Evolutionary conservation across 2,113 vertebrate species (phyloP), one percentile per base, ranked within the genome.

Genomic region (Thalassoma bifasciatum): DNA sequence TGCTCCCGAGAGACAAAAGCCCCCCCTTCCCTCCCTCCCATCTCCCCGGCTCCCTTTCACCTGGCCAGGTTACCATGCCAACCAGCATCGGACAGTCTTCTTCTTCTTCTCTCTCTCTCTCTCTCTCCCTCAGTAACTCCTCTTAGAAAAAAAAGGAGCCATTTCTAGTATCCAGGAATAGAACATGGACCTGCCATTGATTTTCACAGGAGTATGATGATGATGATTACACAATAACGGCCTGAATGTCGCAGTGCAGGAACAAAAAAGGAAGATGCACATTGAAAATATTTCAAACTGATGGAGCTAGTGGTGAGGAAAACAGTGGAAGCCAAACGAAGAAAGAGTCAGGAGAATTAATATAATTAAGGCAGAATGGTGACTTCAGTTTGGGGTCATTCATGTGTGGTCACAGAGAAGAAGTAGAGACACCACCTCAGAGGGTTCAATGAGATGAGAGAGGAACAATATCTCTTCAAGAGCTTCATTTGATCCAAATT

Each of bases 11-110:
- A 91, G 90, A 93, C 88, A 90, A 90, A 88, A 84, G 71, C 65
- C 23, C 60, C 40, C 40, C 56, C 34, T 42, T 34, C 62, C 64
- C 63, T 74, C 67, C 63, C 66, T 46, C 53, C 63, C 68, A 81
- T 79, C 81, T 89, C 81, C 85, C 89, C 84, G 84, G 77, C 91
- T 93, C 89, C 91, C 87, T 93, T 93, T 94, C 91, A 94, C 93
- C 93, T 94, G 92, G 91, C 90, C 93, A 93, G 84, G 93, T 94
- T 94, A 91, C 93, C 92, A 94, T 94, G 91, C 91, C 93, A 94
- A 94, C 93, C 90, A 89, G 81, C 88, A 88, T 90, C 65, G 88
- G 91, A 87, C 92, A 90, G 82, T 88, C 83, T 82, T 83, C 85
- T 73, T 75, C 80, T 60, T 51, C 34, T 50, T 26, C 36, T 19